Base-by-base conservation (phyloP, 1,140 invertebrate genomes). In the Argopecten irradians region DNA sequence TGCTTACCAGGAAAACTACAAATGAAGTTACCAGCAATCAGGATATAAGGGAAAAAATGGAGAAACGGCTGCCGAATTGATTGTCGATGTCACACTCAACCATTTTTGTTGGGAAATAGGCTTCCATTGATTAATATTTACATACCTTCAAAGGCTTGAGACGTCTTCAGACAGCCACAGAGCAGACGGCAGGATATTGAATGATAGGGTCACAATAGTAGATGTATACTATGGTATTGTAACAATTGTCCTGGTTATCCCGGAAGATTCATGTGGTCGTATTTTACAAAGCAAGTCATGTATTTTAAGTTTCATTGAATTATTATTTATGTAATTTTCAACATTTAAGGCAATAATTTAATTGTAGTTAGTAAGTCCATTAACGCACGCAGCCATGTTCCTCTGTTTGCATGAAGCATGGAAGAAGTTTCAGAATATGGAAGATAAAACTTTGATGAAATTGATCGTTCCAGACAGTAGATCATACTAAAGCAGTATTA, bases 51-150 rank as follows among this genome's bases (percentile, higher is more conserved):
- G 11, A 71, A 1, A 71, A 71, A 71, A 16, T 71, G 11, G n/a
- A 16, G 55, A 71, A 71, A 71, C n/a, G 55, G 55, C 55, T 28
- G 16, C 55, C 8, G 55, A 16, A 71, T n/a, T 71, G 55, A 71
- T 71, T 11, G n/a, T 16, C 5, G 55, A 71, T 28, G 55, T 71
- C 55, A 71, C 55, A 71, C n/a, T 71, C 55, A 71, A 71, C 55
- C 55, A 71, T 71, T 71, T 71, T 71, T 71, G n/a, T 22, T 71
- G 55, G 55, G 55, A 71, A 71, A 71, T 71, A 28, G 55, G 55
- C 55, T 71, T 71, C 55, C 55, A 71, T 71, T 71, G 55, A 71
- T 71, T 71, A 71, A n/a, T 71, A 71, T 71, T 71, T 71, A 71
- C 55, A 71, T 71, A 71, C 55, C 55, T 28, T 71, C 55, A 71